Conservation (phyloP, 2,113 vertebrate genomes). For the Cochlearius cochlearius region DNA sequence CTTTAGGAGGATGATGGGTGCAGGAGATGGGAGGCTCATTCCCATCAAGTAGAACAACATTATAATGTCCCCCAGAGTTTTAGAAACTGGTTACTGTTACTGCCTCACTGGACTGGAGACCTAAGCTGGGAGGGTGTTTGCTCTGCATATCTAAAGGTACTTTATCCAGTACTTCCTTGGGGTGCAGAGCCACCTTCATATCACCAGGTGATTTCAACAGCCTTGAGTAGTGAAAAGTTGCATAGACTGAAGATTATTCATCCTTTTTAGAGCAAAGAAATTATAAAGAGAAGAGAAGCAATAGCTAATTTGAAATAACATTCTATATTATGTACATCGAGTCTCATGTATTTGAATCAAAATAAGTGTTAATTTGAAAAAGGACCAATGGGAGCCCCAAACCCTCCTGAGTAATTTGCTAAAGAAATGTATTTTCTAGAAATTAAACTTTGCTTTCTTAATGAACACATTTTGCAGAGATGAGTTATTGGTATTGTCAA, state of each 20-base stretch:
- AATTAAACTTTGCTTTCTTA: slow-evolving; percentile 45
- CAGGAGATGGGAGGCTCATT: background rate
- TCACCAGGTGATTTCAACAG: background rate
- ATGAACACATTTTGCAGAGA: slow-evolving; percentile 27
- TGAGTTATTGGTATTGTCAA: slow-evolving; percentile 3
- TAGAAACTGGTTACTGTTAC: background rate
- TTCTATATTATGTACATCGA: background rate
- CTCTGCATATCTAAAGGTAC: background rate
- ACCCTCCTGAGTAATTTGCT: slow-evolving; percentile 3
- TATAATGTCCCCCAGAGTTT: background rate
- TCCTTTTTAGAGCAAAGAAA: background rate
- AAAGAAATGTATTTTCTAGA: slow-evolving; percentile 45
- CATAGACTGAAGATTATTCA: background rate
- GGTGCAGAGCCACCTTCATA: background rate
- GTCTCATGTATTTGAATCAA: background rate
- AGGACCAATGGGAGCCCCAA: slow-evolving; percentile 17
- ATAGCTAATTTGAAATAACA: background rate
- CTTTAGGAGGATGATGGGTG: background rate
- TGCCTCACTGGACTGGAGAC: background rate
- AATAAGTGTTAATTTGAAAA: slow-evolving; percentile 36
- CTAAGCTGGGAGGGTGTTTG: background rate
- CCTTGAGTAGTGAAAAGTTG: background rate
- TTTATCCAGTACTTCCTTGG: background rate
- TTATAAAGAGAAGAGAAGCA: background rate
- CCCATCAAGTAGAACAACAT: background rate